Percentiles rank a stretch among this genome's conserved stretches.
phyloP scores from a whole-genome alignment of 2,113 vertebrate genomes.

The Lichenostomus cassidix region DNA sequence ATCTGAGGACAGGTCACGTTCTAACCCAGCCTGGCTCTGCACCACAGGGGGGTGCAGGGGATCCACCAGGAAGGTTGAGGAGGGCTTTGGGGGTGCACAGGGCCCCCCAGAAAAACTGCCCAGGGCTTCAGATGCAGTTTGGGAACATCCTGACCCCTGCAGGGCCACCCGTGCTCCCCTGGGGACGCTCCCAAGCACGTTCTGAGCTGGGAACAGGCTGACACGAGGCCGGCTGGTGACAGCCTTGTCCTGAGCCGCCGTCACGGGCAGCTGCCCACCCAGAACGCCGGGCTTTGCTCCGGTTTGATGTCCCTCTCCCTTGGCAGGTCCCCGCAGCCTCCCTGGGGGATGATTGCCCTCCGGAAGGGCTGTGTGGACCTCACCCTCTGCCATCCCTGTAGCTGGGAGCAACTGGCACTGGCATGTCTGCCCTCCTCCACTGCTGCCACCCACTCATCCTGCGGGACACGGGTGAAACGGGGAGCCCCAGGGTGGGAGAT shows the following conservation, averaged over 20 bases:
- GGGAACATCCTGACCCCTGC: neutral
- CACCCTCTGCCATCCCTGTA: neutral
- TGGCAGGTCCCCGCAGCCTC: neutral
- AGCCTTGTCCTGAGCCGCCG: rapidly evolving
- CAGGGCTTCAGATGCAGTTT: neutral
- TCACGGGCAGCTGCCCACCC: neutral
- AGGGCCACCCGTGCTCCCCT: rapidly evolving
- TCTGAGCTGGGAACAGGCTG: neutral
- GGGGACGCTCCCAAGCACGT: neutral
- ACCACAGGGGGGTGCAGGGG: rapidly evolving
- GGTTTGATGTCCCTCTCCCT: neutral
- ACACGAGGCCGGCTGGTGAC: neutral
- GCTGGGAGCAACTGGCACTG: neutral
- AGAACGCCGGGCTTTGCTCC: rapidly evolving
- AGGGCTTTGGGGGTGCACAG: neutral
- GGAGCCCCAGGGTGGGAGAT: neutral
- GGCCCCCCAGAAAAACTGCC: neutral
- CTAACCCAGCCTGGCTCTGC: neutral
- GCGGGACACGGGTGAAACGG: rapidly evolving
- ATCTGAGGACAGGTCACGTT: constrained; percentile 36
- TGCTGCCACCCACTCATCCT: neutral
- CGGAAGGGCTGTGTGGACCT: neutral
- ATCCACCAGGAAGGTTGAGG: rapidly evolving
- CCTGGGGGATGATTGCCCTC: neutral
- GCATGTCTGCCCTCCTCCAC: neutral